A percentile compares a stretch with the other conserved stretches of the same genome.
Conservation (phyloP, 2,797 vertebrate species). For the Melanotaenia trifasciata region DNA sequence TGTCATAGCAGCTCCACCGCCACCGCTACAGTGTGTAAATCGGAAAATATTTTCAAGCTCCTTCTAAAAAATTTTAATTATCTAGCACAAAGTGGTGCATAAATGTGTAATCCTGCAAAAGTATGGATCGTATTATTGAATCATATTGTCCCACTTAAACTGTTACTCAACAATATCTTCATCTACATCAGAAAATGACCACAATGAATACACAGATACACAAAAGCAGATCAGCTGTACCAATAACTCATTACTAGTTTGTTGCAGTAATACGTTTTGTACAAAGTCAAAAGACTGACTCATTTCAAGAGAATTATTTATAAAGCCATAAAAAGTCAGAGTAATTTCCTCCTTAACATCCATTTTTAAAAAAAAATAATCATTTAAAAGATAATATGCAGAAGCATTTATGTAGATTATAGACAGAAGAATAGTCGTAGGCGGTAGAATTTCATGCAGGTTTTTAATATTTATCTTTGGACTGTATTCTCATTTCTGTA, state of each 20-base stretch:
- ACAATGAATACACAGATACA: background rate
- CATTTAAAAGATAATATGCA: background rate
- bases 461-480: too few relatives aligned
- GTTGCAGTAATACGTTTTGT: background rate
- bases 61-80: background rate
- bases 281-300: background rate
- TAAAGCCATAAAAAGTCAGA: background rate
- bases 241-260: background rate
- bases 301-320: background rate
- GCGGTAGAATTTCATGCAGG: too few relatives aligned
- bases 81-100: background rate
- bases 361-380: background rate
- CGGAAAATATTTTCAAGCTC: background rate
- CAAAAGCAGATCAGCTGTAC: background rate
- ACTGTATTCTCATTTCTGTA: too few relatives aligned
- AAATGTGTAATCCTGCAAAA: background rate
- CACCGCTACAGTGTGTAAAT: background rate
- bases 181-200: background rate
- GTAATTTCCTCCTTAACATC: background rate
- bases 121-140: too few relatives aligned
- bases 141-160: background rate
- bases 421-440: background rate
- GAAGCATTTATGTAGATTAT: background rate
- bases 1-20: background rate
- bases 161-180: background rate